phyloP scores from a whole-genome alignment of 2,797 vertebrate species.

The Tinamus major region DNA sequence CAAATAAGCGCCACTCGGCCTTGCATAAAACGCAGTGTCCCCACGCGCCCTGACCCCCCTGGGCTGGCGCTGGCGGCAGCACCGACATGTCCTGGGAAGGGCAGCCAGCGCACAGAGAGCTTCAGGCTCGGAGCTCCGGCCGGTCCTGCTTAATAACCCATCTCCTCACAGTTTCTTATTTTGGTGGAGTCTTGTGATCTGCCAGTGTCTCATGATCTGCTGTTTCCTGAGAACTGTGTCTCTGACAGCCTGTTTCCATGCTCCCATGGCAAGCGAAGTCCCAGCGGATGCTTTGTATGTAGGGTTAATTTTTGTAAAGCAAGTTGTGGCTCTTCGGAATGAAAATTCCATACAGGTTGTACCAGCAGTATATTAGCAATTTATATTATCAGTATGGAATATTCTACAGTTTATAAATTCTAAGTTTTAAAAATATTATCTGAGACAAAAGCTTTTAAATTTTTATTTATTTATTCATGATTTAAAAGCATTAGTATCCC shows the following conservation, averaged over 20 bases:
- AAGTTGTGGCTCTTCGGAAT: rapidly evolving
- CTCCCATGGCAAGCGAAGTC: too few relatives aligned
- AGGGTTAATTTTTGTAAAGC: not conserved
- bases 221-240: not conserved
- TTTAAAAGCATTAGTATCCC: not conserved
- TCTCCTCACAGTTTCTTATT: not conserved
- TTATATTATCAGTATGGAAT: rapidly evolving
- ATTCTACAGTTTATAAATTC: rapidly evolving
- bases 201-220: not conserved
- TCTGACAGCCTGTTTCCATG: not conserved
- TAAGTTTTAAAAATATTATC: not conserved
- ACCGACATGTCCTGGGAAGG: too few relatives aligned
- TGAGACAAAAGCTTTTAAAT: not conserved
- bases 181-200: not conserved
- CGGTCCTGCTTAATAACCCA: not conserved
- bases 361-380: not conserved
- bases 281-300: not conserved
- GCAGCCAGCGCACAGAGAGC: not conserved
- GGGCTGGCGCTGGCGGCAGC: too few relatives aligned
- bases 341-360: rapidly evolving
- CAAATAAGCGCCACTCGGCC: not conserved
- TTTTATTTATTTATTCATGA: rapidly evolving
- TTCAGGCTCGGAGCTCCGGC: not conserved
- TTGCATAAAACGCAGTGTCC: too few relatives aligned
- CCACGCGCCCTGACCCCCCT: too few relatives aligned